These are phyloP conservation scores for Conistra vaccinii DNA, from an alignment of 2,888 invertebrate genomes.

Conservation along the genomic window DNA sequence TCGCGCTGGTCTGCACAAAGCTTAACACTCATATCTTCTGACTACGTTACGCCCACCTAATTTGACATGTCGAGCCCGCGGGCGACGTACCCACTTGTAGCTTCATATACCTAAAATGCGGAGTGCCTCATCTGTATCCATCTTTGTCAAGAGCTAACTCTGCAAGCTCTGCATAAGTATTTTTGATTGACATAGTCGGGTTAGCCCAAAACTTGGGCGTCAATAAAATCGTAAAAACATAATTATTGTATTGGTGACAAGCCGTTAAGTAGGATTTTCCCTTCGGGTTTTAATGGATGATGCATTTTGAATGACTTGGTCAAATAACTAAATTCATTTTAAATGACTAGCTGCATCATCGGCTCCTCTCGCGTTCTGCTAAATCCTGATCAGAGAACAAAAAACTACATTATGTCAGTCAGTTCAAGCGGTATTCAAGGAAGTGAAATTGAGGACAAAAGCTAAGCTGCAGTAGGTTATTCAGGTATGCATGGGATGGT, in stretches of 20 bases:
- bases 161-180: not conserved
- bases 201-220: not conserved
- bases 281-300: not conserved
- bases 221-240: not conserved
- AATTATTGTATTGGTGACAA: not conserved
- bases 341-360: not conserved
- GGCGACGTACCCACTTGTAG: no score
- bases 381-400: not conserved
- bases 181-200: not conserved
- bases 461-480: slow-evolving; percentile 10
- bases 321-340: not conserved
- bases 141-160: no score
- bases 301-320: not conserved
- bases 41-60: no score
- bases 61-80: no score
- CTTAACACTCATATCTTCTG: no score
- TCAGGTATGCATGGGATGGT: slow-evolving; percentile 42
- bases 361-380: no score
- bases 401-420: not conserved
- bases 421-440: not conserved
- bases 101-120: no score
- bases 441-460: slow-evolving; percentile 43
- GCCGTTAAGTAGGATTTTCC: not conserved
- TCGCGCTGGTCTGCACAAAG: no score
- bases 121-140: no score